phyloP scores from a whole-genome alignment of 2,888 invertebrate genomes.

The Brachypterus glaber region DNA sequence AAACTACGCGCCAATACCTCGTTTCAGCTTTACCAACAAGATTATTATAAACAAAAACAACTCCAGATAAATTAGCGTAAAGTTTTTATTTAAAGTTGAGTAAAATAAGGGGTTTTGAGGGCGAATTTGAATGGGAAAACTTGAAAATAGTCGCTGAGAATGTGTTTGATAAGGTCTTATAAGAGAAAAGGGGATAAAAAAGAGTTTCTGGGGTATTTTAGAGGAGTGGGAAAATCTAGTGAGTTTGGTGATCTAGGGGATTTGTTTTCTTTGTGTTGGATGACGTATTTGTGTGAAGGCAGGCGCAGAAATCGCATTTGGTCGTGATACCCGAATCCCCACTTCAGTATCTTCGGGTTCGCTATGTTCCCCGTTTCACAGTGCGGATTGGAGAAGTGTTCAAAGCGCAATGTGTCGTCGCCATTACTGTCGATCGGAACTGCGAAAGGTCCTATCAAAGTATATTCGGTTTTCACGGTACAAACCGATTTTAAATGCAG shows the following conservation, averaged over 20 bases:
- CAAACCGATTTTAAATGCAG: conserved; percentile 61
- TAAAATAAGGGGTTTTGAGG: too few species aligned
- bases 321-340: conserved; percentile 39
- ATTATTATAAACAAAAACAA: too few species aligned
- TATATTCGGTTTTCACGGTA: conserved; percentile 42
- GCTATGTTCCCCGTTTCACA: conserved; percentile 42
- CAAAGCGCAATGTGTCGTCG: conserved; percentile 44
- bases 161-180: too few species aligned
- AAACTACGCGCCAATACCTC: too few species aligned
- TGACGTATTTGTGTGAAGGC: conserved; percentile 23
- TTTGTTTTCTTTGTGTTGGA: conserved; percentile 19
- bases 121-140: too few species aligned
- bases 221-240: too few species aligned
- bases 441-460: conserved; percentile 40
- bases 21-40: too few species aligned
- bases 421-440: conserved; percentile 42
- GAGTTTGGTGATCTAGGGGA: conserved; percentile 18
- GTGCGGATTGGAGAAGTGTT: conserved; percentile 41
- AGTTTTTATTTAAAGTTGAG: too few species aligned
- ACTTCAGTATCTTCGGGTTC: conserved; percentile 41
- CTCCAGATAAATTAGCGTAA: too few species aligned
- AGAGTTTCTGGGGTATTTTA: too few species aligned
- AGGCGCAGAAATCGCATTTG: conserved; percentile 34
- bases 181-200: too few species aligned
- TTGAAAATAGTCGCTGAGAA: too few species aligned